A percentile compares a stretch with the other conserved stretches of the same genome.
Conservation (phyloP, 2,797 vertebrate genomes). For the Huso huso region DNA sequence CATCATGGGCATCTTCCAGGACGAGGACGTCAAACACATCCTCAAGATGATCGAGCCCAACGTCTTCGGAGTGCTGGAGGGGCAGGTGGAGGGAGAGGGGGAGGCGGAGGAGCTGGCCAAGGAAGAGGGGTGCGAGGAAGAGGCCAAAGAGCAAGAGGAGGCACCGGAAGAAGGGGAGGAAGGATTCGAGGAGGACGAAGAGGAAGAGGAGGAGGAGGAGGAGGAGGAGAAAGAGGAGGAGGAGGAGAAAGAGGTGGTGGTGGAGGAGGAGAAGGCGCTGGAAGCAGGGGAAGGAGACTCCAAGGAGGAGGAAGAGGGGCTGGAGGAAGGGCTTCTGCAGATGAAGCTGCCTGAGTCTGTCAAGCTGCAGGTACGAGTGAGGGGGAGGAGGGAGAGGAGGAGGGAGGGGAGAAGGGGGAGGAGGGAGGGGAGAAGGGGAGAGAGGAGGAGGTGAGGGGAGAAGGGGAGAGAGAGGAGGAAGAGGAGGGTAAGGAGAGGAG, state of each 20-base stretch:
- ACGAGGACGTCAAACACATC: constrained; percentile 74
- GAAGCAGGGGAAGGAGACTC: constrained; percentile 22
- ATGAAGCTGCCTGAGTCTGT: constrained; percentile 93
- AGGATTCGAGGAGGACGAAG: constrained; percentile 48
- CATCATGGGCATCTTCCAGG: constrained; percentile 82
- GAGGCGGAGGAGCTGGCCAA: constrained; percentile 52
- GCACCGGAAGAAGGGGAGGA: constrained; percentile 45
- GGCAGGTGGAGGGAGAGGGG: constrained; percentile 49
- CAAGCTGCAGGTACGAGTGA: constrained; percentile 76
- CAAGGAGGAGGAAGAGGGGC: constrained; percentile 64
- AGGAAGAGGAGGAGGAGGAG: constrained; percentile 34
- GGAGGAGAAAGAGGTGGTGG: constrained; percentile 30
- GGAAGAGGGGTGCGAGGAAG: constrained; percentile 47
- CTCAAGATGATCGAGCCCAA: constrained; percentile 92
- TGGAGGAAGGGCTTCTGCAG: constrained; percentile 81
- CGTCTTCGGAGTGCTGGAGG: constrained; percentile 61
- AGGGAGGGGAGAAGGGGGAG: no score
- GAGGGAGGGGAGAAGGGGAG: no score
- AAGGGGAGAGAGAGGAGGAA: no score
- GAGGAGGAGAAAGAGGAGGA: constrained; percentile 45
- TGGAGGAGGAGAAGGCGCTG: constrained; percentile 22
- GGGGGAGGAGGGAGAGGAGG: no score
- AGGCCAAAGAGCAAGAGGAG: constrained; percentile 46
- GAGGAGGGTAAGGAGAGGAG: no score
- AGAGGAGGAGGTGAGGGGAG: no score